Conservation (phyloP, 2,888 invertebrate genomes). For the Callimorpha dominula region DNA sequence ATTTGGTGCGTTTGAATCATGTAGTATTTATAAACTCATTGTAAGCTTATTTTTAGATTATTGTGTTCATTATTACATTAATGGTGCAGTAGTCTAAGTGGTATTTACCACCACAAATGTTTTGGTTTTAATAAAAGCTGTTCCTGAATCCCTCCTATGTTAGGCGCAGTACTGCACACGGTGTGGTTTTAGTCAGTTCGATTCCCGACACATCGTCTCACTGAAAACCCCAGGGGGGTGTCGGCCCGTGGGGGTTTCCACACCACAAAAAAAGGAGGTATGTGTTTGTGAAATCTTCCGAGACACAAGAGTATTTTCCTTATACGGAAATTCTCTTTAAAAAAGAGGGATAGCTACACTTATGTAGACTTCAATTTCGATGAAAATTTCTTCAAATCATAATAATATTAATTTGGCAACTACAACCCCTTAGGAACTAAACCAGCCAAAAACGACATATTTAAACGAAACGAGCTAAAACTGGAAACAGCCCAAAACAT, state of each 20-base stretch:
- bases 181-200: too few relatives aligned
- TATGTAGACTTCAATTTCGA: background rate
- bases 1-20: slow-evolving; percentile 1
- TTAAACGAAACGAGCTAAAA: slow-evolving; percentile 29
- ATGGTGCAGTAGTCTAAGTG: too few relatives aligned
- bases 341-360: background rate
- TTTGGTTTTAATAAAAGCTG: too few relatives aligned
- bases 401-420: slow-evolving; percentile 14
- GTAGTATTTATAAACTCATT: background rate
- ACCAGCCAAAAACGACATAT: slow-evolving; percentile 17
- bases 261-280: too few relatives aligned
- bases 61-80: background rate
- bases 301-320: background rate
- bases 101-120: background rate
- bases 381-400: slow-evolving; percentile 9
- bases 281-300: background rate
- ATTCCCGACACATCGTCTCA: too few relatives aligned
- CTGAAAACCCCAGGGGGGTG: too few relatives aligned
- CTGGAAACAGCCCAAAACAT: slow-evolving; percentile 38
- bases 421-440: slow-evolving; percentile 11
- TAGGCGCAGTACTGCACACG: too few relatives aligned
- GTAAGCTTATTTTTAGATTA: background rate
- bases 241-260: too few relatives aligned
- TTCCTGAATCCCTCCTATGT: too few relatives aligned
- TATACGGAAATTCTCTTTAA: background rate